Conservation (phyloP, 2,797 vertebrate species). For the Rousettus madagascariensis region DNA sequence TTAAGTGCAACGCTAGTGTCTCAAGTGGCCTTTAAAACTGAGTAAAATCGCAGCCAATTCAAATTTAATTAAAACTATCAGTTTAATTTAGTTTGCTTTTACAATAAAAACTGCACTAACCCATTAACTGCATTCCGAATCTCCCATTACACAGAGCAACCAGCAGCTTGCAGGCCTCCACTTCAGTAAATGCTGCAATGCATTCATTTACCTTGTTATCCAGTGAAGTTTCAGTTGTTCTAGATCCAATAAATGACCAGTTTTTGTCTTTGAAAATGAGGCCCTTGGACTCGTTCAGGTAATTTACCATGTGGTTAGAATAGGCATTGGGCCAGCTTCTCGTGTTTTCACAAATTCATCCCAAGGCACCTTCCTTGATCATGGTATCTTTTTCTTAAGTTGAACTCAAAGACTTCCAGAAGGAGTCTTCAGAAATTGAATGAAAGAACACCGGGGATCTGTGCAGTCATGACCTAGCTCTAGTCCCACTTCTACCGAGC, state of each 20-base stretch:
- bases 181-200: not conserved
- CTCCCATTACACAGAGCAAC: not conserved
- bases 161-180: constrained; percentile 39
- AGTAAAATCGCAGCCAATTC: constrained; percentile 83
- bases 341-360: not conserved
- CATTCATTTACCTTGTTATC: constrained; percentile 66
- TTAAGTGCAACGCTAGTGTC: constrained; percentile 81
- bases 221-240: not conserved
- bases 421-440: not conserved
- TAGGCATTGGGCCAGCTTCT: not conserved
- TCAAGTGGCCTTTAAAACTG: constrained; percentile 84
- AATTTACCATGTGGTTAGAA: not conserved
- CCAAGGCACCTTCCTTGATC: not conserved
- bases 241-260: not conserved
- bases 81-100: constrained; percentile 85
- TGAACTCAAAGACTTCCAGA: not conserved
- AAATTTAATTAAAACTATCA: constrained; percentile 88
- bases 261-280: not conserved
- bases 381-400: not conserved
- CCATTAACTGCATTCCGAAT: constrained; percentile 70
- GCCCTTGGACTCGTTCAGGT: not conserved
- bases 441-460: not conserved
- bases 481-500: not conserved
- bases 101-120: constrained; percentile 78
- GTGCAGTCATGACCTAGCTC: not conserved